Evolutionary conservation across 2,113 vertebrate species (phyloP).

Genomic region (Machaerirhynchus nigripectus): DNA sequence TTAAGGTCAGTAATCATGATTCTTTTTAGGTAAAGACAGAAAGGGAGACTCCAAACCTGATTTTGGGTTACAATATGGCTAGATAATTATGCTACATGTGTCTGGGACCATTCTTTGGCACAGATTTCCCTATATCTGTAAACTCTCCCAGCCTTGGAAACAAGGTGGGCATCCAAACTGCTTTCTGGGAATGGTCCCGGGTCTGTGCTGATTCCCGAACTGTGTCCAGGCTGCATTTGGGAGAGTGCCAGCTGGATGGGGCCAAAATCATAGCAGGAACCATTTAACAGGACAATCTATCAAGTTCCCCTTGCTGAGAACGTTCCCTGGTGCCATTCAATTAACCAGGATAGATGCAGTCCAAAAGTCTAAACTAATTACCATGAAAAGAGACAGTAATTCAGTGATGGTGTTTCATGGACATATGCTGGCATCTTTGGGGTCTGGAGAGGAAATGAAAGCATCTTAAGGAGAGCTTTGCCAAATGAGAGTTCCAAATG

Average conservation of each 20-base stretch:
- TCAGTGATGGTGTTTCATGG: neutral
- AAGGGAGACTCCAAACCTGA: neutral
- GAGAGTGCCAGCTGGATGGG: neutral
- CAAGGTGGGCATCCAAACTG: neutral
- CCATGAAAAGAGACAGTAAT: constrained; percentile 7
- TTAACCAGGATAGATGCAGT: neutral
- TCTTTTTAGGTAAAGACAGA: neutral
- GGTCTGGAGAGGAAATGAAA: neutral
- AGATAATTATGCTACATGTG: neutral
- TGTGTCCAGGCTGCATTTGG: neutral
- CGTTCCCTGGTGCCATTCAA: neutral
- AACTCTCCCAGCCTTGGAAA: neutral
- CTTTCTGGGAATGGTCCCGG: neutral
- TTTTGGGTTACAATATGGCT: neutral
- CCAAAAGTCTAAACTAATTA: constrained; percentile 36
- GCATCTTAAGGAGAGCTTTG: neutral
- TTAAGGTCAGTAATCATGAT: accelerated
- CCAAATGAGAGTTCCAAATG: neutral
- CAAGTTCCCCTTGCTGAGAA: neutral
- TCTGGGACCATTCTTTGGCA: neutral
- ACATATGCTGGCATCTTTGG: constrained; percentile 3
- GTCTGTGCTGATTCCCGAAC: neutral
- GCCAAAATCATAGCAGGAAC: constrained; percentile 1
- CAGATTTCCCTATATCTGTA: neutral
- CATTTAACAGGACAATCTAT: neutral